Conservation (phyloP, 1,140 invertebrate genomes). For the Helicoverpa armigera region DNA sequence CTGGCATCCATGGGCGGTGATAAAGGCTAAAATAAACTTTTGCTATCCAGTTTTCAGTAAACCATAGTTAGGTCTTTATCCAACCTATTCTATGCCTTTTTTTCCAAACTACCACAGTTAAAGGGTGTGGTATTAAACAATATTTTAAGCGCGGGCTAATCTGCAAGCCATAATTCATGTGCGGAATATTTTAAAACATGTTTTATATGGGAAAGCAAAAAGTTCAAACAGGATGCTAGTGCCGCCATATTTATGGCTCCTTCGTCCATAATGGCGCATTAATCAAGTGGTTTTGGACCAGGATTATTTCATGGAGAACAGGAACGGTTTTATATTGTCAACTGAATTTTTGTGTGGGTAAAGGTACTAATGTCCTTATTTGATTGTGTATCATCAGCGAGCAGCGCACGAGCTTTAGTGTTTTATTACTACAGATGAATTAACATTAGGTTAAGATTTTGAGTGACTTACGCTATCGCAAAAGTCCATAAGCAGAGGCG, state of each 20-base stretch:
- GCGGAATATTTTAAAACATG: slow-evolving; percentile 35
- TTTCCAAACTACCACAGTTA: neutral
- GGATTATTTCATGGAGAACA: slow-evolving; percentile 11
- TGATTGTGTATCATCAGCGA: too few species aligned
- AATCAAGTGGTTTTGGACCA: slow-evolving; percentile 7
- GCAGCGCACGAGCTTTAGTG: too few species aligned
- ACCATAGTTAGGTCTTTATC: too few species aligned
- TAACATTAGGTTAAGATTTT: too few species aligned
- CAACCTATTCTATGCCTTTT: too few species aligned
- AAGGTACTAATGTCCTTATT: too few species aligned
- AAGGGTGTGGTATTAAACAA: slow-evolving; percentile 34
- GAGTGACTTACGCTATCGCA: too few species aligned
- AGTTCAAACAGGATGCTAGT: slow-evolving; percentile 9
- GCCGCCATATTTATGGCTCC: slow-evolving; percentile 26
- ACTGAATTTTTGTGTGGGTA: neutral
- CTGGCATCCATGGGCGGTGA: too few species aligned
- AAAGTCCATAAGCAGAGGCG: too few species aligned
- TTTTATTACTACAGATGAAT: too few species aligned
- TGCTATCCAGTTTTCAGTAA: neutral
- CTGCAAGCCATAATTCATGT: slow-evolving; percentile 37
- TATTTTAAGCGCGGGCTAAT: slow-evolving; percentile 37
- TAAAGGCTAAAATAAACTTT: too few species aligned
- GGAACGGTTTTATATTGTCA: neutral
- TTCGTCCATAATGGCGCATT: slow-evolving; percentile 41
- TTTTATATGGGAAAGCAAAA: slow-evolving; percentile 43